phyloP scores from a whole-genome alignment of 1,140 invertebrate species.

The Philopotamus ludificatus region DNA sequence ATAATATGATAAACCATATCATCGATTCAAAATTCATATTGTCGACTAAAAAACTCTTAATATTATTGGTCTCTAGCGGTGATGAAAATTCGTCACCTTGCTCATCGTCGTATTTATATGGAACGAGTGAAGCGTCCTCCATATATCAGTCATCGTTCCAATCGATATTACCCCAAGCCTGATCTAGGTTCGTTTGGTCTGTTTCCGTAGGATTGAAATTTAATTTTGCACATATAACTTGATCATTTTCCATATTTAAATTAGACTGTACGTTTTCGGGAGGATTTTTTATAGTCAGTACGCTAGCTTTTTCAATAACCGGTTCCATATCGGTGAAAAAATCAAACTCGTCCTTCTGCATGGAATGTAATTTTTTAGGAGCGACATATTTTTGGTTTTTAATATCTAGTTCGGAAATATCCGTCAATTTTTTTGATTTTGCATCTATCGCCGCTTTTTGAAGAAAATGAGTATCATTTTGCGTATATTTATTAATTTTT shows the following conservation, averaged over 20 bases:
- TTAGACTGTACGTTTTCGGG: neutral
- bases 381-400: constrained; percentile 62
- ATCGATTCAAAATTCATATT: constrained; percentile 27
- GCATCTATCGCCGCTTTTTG: constrained; percentile 51
- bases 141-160: constrained; percentile 40
- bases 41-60: neutral
- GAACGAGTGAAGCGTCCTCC: neutral
- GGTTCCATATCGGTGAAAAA: constrained; percentile 85
- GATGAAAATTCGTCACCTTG: neutral
- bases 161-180: constrained; percentile 49
- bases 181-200: constrained; percentile 46
- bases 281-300: constrained; percentile 43
- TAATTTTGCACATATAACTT: constrained; percentile 48
- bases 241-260: neutral
- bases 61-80: neutral
- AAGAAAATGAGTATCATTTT: constrained; percentile 41
- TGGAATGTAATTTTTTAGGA: constrained; percentile 44
- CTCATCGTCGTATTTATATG: neutral
- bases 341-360: constrained; percentile 63
- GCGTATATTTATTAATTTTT: neutral
- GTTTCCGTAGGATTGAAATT: constrained; percentile 50
- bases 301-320: constrained; percentile 66
- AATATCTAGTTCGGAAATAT: constrained; percentile 72
- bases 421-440: constrained; percentile 55
- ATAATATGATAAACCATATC: constrained; percentile 32